Conservation (phyloP, 2,888 invertebrate species). For the Subacronicta megacephala region DNA sequence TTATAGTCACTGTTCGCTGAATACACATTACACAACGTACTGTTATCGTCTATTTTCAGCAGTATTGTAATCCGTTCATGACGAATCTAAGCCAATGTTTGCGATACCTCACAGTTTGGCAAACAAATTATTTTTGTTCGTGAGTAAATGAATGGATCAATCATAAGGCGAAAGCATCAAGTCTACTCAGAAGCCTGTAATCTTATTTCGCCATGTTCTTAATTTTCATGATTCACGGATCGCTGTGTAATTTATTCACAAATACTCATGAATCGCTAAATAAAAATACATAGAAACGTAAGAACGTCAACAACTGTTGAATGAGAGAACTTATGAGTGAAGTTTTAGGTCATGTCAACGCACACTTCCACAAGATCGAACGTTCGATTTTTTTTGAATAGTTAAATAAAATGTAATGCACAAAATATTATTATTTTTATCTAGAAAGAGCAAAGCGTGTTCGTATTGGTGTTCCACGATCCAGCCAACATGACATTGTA, state of each 20-base stretch:
- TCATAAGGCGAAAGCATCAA: conserved; percentile 21
- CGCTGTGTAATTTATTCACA: conserved; percentile 11
- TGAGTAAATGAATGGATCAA: conserved; percentile 36
- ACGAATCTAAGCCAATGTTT: conserved; percentile 36
- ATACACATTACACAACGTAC: conserved; percentile 17
- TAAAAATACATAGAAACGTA: conserved; percentile 23
- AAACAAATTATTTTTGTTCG: conserved; percentile 23
- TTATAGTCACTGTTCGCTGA: conserved; percentile 14
- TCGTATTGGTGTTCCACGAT: conserved; percentile 5
- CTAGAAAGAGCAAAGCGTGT: no score
- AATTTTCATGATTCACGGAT: conserved; percentile 33
- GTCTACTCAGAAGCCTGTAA: conserved; percentile 16
- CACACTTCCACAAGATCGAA: no score
- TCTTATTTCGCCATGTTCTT: conserved; percentile 14
- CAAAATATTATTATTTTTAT: no score
- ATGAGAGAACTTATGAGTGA: conserved; percentile 2
- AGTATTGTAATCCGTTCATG: conserved; percentile 30
- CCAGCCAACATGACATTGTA: conserved; percentile 22
- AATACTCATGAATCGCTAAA: conserved; percentile 14
- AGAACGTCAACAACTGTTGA: conserved; percentile 2
- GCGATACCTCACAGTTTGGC: conserved; percentile 21
- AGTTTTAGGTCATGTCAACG: conserved; percentile 3
- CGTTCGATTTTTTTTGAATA: no score
- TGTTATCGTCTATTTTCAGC: conserved; percentile 44
- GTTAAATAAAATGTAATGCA: no score